Percentiles rank a stretch among this genome's conserved stretches.
phyloP scores from a whole-genome alignment of 1,140 invertebrate species.

The Wiebesia pumilae region DNA sequence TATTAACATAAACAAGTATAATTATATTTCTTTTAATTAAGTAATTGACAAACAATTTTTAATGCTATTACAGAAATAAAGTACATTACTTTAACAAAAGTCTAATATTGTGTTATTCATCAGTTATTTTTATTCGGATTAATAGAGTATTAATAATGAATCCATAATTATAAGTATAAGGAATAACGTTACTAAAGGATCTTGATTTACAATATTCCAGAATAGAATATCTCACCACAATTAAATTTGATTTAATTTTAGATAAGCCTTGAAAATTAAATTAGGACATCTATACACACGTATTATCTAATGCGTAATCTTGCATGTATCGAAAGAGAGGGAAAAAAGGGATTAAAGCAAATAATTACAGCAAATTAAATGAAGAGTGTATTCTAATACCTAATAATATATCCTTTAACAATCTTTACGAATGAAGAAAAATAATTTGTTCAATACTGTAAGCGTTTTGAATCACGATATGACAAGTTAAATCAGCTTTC shows the following conservation, averaged over 20 bases:
- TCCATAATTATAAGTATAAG: constrained; percentile 11
- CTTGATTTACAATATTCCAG: not conserved
- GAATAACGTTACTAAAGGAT: not conserved
- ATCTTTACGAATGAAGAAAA: too few species aligned
- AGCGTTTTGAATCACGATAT: not conserved
- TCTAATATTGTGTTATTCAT: not conserved
- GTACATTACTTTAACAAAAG: not conserved
- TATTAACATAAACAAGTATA: too few species aligned
- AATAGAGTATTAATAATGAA: not conserved
- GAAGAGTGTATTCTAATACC: not conserved
- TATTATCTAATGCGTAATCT: not conserved
- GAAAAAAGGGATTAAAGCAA: not conserved
- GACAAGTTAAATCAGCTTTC: not conserved
- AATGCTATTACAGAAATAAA: too few species aligned
- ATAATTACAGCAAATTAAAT: constrained; percentile 19
- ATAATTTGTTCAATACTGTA: too few species aligned
- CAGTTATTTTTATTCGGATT: not conserved
- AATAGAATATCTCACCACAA: not conserved
- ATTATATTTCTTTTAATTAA: too few species aligned
- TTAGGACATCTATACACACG: not conserved
- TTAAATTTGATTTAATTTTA: constrained; percentile 41
- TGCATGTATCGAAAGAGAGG: not conserved
- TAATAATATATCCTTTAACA: too few species aligned
- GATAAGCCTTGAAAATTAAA: constrained; percentile 12
- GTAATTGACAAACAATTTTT: too few species aligned